Base-by-base conservation (phyloP, 2,888 invertebrate genomes). In the Conistra vaccinii region DNA sequence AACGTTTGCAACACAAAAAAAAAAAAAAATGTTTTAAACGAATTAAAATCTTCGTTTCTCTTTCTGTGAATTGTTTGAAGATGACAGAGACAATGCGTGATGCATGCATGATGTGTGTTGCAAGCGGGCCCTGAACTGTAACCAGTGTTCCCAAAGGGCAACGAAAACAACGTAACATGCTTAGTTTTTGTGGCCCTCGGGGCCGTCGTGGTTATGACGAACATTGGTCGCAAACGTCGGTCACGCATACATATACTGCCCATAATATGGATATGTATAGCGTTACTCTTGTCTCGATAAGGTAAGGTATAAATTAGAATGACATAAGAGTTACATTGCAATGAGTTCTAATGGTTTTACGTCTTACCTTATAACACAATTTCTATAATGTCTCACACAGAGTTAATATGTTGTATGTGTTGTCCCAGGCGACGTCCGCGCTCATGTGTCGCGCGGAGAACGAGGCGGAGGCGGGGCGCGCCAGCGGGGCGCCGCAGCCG, bases 391-490 rank as follows among this genome's bases (percentile, higher is more conserved):
- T 63, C 4, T 29, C 20, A 3, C 26, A 6, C 6, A 48, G 3
- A 10, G 2, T 29, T 7, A 70, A 60, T 62, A n/a, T 48, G 17
- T 20, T 29, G 7, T 0, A 17, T 57, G 14, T 69, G 3, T 35
- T 65, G 26, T 20, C 3, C 45, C 87, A 96, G 96, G 96, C 96
- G 85, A 96, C 96, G 80, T 93, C 95, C 0, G 95, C 95, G 86
- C 90, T 96, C 79, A 92, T 96, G 94, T 95, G 95, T 79, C 93
- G 94, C 51, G 82, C 92, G 73, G 94, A 94, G 83, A 90, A 89
- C 78, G 96, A 96, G 75, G 90, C 87, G 23, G 90, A 90, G 80
- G 74, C 82, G 17, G 81, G 79, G 87, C 62, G 97, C 95, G 70
- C 69, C 2, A 73, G 92, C 89, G 84, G 95, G 91, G 84, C 93